Base-by-base conservation (phyloP, 2,797 vertebrate genomes). In the Pachyuromys duprasi region DNA sequence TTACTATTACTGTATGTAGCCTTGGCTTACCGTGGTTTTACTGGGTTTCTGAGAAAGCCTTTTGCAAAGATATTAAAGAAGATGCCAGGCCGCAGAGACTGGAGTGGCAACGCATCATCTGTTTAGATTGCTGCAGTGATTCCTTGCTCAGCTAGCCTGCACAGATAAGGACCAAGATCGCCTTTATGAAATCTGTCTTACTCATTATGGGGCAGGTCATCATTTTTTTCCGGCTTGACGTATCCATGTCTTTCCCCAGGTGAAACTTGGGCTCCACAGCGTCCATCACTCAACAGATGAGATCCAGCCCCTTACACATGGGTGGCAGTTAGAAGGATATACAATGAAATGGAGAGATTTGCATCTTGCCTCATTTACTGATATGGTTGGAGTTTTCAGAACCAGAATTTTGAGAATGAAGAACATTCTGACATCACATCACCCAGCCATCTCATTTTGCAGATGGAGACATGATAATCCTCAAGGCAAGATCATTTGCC, bases 1-100 rank as follows among this genome's bases (percentile, higher is more conserved):
- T 75, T 75, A 45, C 63, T 86, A 57, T 70, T 82, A 14, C 42
- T 82, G 2, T 55, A 20, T 36, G 20, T 72, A 60, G 76, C 76
- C 4, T 1, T 69, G 49, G 72, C 65, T 74, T 93, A 70, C 28
- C 28, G 42, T 82, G n/a, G 26, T 74, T 0, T 74, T 91, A 57
- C 22, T 96, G 83, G 65, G 36, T 39, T 91, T 86, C 76, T 74
- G 45, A 93, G 88, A 90, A 62, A 83, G 83, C 55, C 17, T 86
- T 93, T 94, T 94, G 69, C 28, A 82, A 0, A n/a, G 36, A 36
- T 75, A 67, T 72, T 57, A 74, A 75, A 82, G 78, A 86, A 65
- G 28, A 63, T 87, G 18, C 53, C 42, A 60, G 12, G 14, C 17
- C 8, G 0, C 36, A 36, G 0, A 45, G 49, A 75, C 31, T 1